Evolutionary conservation across 2,888 invertebrate genomes (phyloP), one percentile per base, ranked within the genome.

Genomic region (Melipona beecheii): DNA sequence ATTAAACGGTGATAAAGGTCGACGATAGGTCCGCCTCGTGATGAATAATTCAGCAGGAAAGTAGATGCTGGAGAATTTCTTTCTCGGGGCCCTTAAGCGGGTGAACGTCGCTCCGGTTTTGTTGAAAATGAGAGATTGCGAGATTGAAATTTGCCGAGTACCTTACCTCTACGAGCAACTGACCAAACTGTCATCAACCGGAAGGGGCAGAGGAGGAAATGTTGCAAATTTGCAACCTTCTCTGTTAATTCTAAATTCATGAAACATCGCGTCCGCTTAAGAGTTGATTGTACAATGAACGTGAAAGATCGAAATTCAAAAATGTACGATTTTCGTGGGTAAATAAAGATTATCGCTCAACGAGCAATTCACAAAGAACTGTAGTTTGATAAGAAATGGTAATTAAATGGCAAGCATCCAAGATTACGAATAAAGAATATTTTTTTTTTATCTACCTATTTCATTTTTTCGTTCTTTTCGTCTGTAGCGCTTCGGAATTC

Each of bases 1-100:
- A 78, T 81, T 78, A 78, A 72, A 81, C 66, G 52, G 62, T 72
- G 81, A 72, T 73, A 72, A 73, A 78, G 66, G 58, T 52, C 71
- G 36, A 24, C 65, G 68, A 62, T 60, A 54, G 43, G 49, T 27
- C 68, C n/a, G 21, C 68, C 31, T 68, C 52, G 62, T 43, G 72
- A 78, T 78, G 68, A 81, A 78, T 78, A 69, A 73, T 68, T 81
- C 78, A 78, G 19, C 58, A n/a, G 60, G 60, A 52, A 73, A 65
- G 56, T 73, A 65, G 65, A 36, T 56, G 77, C 72, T 19, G 19
- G 77, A 24, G 52, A 58, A 62, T 27, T n/a, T 27, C 36, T 54
- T 75, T 75, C 65, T 75, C 66, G 66, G 66, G 56, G 54, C 65
- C 54, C 21, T 43, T 54, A 43, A 65, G 52, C 64, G 74, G 54